These are phyloP conservation scores for Sebastes hubbsi DNA, from an alignment of 2,797 vertebrate genomes.

Conservation along the genomic window DNA sequence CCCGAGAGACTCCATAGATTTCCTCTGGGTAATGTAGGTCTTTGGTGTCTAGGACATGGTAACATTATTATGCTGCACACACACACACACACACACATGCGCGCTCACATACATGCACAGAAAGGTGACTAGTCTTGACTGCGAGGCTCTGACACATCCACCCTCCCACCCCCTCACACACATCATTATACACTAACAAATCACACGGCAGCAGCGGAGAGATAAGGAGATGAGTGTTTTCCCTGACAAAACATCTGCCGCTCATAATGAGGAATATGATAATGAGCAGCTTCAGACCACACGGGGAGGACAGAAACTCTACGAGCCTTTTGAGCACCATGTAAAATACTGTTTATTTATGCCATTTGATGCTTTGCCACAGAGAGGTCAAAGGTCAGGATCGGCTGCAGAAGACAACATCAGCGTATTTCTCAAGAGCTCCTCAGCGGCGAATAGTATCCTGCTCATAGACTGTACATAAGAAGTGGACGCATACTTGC, in stretches of 20 bases:
- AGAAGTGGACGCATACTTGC: neutral
- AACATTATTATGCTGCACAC: conserved; percentile 67
- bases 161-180: conserved; percentile 7
- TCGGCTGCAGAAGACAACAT: neutral
- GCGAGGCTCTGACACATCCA: conserved; percentile 30
- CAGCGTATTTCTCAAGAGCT: neutral
- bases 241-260: conserved; percentile 58
- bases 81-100: conserved; percentile 21
- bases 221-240: conserved; percentile 56
- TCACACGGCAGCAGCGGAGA: conserved; percentile 23
- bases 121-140: conserved; percentile 53
- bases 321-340: neutral
- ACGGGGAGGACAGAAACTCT: neutral
- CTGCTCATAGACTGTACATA: neutral
- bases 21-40: conserved; percentile 63
- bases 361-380: neutral
- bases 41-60: conserved; percentile 58
- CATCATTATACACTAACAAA: conserved; percentile 50
- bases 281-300: conserved; percentile 41
- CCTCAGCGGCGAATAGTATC: neutral
- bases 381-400: conserved; percentile 35
- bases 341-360: neutral
- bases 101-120: conserved; percentile 11
- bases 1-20: conserved; percentile 55
- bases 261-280: conserved; percentile 53